phyloP scores from a whole-genome alignment of 2,888 invertebrate species.

The Polymixis flavicincta region DNA sequence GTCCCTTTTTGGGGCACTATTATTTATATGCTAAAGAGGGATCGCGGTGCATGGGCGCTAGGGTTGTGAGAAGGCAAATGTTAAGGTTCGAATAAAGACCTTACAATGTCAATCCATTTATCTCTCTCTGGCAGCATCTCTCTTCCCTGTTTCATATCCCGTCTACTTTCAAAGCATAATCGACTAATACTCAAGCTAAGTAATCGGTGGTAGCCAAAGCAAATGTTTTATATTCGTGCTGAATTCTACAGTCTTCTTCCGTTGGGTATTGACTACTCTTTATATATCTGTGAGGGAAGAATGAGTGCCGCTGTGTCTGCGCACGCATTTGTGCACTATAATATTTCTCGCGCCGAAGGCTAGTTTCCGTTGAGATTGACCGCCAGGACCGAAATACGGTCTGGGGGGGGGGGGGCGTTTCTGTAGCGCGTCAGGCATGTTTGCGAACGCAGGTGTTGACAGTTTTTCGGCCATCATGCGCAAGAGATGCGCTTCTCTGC shows the following conservation, averaged over 20 bases:
- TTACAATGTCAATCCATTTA: slow-evolving; percentile 6
- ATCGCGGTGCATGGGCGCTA: slow-evolving; percentile 52
- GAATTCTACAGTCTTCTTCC: background rate
- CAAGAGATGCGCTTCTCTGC: too few relatives aligned
- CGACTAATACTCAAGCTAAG: background rate
- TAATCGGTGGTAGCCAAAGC: background rate
- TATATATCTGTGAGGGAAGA: too few relatives aligned
- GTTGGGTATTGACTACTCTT: background rate
- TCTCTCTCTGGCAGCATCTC: background rate
- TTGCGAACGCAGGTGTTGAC: too few relatives aligned
- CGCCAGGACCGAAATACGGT: too few relatives aligned
- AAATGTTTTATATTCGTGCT: background rate
- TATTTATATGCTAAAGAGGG: slow-evolving; percentile 76
- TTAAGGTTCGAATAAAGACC: slow-evolving; percentile 12
- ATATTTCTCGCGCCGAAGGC: too few relatives aligned
- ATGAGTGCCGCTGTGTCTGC: too few relatives aligned
- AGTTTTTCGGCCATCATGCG: too few relatives aligned
- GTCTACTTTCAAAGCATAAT: background rate
- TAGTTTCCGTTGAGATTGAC: too few relatives aligned
- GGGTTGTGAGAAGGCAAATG: slow-evolving; percentile 38
- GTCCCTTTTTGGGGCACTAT: slow-evolving; percentile 72
- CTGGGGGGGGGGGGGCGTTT: too few relatives aligned
- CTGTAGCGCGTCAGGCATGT: too few relatives aligned
- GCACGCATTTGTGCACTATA: too few relatives aligned
- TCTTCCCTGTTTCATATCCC: background rate